Conservation (phyloP, 1,140 invertebrate species). For the Dreissena rostriformis region DNA sequence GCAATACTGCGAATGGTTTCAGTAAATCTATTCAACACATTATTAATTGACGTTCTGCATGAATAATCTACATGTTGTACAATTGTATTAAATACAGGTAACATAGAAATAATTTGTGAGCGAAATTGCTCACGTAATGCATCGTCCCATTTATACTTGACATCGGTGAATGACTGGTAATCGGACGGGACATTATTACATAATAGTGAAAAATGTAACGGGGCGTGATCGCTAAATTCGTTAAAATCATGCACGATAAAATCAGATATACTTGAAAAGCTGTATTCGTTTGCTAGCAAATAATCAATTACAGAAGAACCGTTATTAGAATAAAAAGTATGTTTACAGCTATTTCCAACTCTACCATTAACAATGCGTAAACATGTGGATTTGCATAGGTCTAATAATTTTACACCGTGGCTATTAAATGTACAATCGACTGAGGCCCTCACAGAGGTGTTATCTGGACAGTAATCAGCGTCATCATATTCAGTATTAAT, state of each 20-base stretch:
- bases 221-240: too few species aligned
- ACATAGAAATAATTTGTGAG: not conserved
- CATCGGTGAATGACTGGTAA: not conserved
- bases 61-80: too few species aligned
- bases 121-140: conserved; percentile 2
- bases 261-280: conserved; percentile 4
- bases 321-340: not conserved
- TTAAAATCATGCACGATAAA: not conserved
- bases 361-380: conserved; percentile 15
- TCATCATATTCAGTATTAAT: conserved; percentile 15
- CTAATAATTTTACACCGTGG: conserved; percentile 8
- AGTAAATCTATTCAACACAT: too few species aligned
- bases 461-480: not conserved
- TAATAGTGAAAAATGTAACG: not conserved
- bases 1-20: too few species aligned
- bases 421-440: not conserved
- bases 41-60: too few species aligned
- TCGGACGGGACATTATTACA: not conserved
- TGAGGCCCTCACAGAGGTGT: conserved; percentile 5
- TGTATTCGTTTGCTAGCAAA: not conserved
- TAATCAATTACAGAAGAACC: conserved; percentile 6
- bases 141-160: conserved; percentile 6
- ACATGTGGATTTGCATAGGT: conserved; percentile 1
- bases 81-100: too few species aligned
- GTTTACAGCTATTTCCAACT: not conserved